Evolutionary conservation across 2,797 vertebrate species (phyloP), one percentile per base, ranked within the genome.

Genomic region (Hephaestus fuliginosus): DNA sequence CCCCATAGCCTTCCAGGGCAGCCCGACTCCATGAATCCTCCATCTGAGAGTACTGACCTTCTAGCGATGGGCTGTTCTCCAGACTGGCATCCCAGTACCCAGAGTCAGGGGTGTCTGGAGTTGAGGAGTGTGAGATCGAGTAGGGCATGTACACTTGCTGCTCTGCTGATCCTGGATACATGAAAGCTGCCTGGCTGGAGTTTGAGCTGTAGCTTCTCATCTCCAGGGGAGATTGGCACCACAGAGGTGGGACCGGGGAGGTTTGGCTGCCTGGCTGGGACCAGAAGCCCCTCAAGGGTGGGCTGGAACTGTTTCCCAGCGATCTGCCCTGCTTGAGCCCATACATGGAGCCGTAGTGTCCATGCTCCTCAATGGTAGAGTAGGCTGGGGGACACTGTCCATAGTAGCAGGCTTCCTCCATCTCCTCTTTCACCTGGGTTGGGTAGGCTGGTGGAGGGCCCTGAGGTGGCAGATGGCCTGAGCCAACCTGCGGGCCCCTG

Each of bases 21-120:
- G 36, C 66, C 11, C 61, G 46, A 0, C 70, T 86, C 89, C 90
- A 92, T 2, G 88, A 88, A 3, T 83, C 87, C 25, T 89, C 90
- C 85, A 91, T 36, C 74, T 88, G 90, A 0, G 70, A 12, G 49
- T 71, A 81, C 14, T 36, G 69, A 20, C 17, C 52, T 1, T 88
- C 76, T 6, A 14, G 12, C 0, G 58, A 51, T 0, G 91, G 89
- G 74, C 87, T 93, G 63, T 61, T 82, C 10, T 93, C 89, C 62
- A 76, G 13, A 28, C 78, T 70, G 22, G 39, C 20, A 2, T 95
- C 93, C 93, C 95, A 95, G 78, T 85, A 94, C 33, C 93, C 93
- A 3, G 94, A 95, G 62, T 94, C 95, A 0, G 91, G 91, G 5
- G 94, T 94, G 76, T 92, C 92, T 4, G 93, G 93, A n/a, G 85